These are phyloP conservation scores for Melinaea marsaeus DNA, from an alignment of 2,888 invertebrate species.

Conservation along the genomic window DNA sequence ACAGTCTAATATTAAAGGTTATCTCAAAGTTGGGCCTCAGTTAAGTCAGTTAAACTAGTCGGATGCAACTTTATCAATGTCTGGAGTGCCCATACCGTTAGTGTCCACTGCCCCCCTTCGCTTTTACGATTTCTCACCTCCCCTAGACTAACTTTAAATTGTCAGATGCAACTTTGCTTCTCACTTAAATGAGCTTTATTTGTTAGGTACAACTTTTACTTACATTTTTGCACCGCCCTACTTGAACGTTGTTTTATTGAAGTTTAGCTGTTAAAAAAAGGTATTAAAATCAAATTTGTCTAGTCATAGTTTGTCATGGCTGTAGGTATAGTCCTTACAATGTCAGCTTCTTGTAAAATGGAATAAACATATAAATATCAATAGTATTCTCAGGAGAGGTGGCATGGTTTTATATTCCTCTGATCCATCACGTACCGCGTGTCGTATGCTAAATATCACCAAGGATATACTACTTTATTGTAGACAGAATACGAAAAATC, in stretches of 20 bases:
- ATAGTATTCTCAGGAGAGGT: constrained; percentile 36
- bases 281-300: constrained; percentile 5
- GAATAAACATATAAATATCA: constrained; percentile 9
- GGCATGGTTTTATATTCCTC: constrained; percentile 57
- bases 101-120: constrained; percentile 42
- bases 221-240: constrained; percentile 34
- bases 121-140: constrained; percentile 56
- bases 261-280: constrained; percentile 9
- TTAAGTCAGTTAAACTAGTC: constrained; percentile 51
- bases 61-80: constrained; percentile 55
- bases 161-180: constrained; percentile 63
- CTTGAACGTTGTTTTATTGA: constrained; percentile 9
- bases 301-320: constrained; percentile 29
- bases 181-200: constrained; percentile 62
- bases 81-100: constrained; percentile 43
- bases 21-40: constrained; percentile 41
- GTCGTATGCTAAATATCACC: constrained; percentile 38
- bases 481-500: background rate
- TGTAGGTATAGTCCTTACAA: constrained; percentile 34
- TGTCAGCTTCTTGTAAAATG: constrained; percentile 19
- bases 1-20: constrained; percentile 42
- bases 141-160: constrained; percentile 69
- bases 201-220: constrained; percentile 55
- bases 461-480: constrained; percentile 5
- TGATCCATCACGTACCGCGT: constrained; percentile 55